phyloP scores from a whole-genome alignment of 2,888 invertebrate species.

The Dugesia japonica region DNA sequence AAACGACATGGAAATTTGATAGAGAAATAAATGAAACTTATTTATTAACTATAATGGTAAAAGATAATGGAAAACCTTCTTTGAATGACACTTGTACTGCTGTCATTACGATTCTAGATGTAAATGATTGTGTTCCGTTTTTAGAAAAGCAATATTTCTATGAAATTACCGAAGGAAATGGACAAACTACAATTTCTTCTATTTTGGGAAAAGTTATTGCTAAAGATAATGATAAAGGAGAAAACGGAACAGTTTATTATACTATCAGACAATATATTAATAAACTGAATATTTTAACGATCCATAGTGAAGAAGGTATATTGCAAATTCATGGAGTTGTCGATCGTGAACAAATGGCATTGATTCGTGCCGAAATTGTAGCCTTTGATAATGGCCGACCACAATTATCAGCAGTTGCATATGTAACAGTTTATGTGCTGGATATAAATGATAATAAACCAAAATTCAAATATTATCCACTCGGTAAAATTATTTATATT shows the following conservation, averaged over 20 bases:
- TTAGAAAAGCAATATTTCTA: constrained; percentile 3
- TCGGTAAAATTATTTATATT: background rate
- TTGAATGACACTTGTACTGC: background rate
- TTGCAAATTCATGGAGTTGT: background rate
- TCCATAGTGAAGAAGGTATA: background rate
- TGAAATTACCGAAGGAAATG: background rate
- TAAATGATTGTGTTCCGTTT: background rate
- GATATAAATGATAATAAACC: constrained; percentile 13
- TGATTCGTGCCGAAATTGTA: background rate
- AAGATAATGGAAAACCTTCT: constrained; percentile 24
- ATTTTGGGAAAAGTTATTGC: constrained; percentile 12
- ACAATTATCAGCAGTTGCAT: background rate
- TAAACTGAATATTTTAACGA: background rate
- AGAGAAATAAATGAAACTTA: background rate
- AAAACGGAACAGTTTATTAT: constrained; percentile 13
- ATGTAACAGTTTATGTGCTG: background rate
- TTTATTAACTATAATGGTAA: background rate
- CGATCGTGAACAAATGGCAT: background rate
- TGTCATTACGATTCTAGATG: background rate
- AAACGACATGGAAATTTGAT: constrained; percentile 17
- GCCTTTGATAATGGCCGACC: background rate
- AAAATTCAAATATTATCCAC: background rate
- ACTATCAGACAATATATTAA: background rate
- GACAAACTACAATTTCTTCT: background rate
- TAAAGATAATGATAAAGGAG: background rate